Evolutionary conservation across 1,140 invertebrate genomes (phyloP).

Genomic region (Kradibia gibbosae): DNA sequence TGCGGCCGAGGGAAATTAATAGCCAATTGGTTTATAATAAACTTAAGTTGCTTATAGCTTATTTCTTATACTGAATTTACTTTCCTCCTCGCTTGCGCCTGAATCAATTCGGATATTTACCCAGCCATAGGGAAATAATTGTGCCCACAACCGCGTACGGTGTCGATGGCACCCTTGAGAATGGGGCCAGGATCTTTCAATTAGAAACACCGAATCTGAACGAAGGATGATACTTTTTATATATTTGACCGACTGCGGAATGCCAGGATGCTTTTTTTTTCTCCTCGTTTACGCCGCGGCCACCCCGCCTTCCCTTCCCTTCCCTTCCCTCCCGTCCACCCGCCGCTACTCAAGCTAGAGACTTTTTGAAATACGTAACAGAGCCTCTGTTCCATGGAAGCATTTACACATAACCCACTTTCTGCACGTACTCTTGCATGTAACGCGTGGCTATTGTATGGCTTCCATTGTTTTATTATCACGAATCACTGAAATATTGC

Average conservation of each 20-base stretch:
- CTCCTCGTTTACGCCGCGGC: no score
- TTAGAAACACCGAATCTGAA: not conserved
- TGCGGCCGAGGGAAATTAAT: no score
- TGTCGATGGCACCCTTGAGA: no score
- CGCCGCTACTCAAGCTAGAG: no score
- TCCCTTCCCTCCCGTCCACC: no score
- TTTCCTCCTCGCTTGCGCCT: no score
- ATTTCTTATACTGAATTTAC: not conserved
- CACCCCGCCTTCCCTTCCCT: no score
- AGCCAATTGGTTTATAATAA: not conserved
- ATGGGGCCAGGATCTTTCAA: no score
- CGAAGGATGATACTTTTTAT: not conserved
- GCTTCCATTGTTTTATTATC: not conserved
- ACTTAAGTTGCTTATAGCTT: not conserved
- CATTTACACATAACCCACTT: conserved; percentile 6
- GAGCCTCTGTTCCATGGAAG: not conserved
- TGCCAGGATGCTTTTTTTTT: not conserved
- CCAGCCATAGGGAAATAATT: not conserved
- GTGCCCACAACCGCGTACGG: no score
- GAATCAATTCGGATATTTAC: not conserved
- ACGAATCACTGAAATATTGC: not conserved
- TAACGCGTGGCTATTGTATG: conserved; percentile 1
- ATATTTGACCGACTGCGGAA: not conserved
- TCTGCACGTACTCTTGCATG: conserved; percentile 3
- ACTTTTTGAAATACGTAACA: not conserved